Base-by-base conservation (phyloP, 2,113 vertebrate genomes). In the Charina bottae region DNA sequence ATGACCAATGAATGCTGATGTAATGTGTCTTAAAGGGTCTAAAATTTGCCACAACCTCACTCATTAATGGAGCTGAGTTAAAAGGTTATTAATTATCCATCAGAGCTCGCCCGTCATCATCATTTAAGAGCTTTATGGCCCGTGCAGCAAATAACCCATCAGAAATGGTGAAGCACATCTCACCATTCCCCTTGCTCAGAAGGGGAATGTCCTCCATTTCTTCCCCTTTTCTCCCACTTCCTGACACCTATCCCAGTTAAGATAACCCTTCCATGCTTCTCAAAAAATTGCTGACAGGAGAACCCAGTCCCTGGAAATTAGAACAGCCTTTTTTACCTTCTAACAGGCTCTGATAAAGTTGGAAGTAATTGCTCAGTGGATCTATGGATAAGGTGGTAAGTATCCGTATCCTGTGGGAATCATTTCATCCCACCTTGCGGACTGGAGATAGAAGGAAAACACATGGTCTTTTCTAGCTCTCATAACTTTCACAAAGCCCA, bases 191-290 rank as follows among this genome's bases (percentile, higher is more conserved):
- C 17, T 68, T 12, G 1, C 10, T 33, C 59, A 59, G 72, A 8
- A 21, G 42, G 49, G 59, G 46, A 2, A 7, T 0, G 46, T 1
- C 0, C 60, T 91, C 89, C 72, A n/a, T n/a, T 58, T 42, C 54
- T 72, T 68, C 26, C 56, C n/a, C 13, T 19, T 91, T 23, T 42
- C 55, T 2, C 17, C 85, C 84, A 55, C 78, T 68, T 64, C 94
- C 94, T 49, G 37, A 68, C 37, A 42, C 0, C 0, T 86, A 88
- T 9, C n/a, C 68, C 93, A 93, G 0, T 95, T 90, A 93, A 87
- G 93, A 94, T 91, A 97, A 95, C 89, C 93, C 94, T 97, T 95
- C 95, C 93, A 94, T 97, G 95, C 92, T 95, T 95, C 93, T 83
- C 90, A 54, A 94, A 93, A 91, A 96, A 94, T 91, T 90, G 2